Evolutionary conservation across 2,797 vertebrate species (phyloP), one percentile per base, ranked within the genome.

Genomic region (Sebastiscus albofasciatus): DNA sequence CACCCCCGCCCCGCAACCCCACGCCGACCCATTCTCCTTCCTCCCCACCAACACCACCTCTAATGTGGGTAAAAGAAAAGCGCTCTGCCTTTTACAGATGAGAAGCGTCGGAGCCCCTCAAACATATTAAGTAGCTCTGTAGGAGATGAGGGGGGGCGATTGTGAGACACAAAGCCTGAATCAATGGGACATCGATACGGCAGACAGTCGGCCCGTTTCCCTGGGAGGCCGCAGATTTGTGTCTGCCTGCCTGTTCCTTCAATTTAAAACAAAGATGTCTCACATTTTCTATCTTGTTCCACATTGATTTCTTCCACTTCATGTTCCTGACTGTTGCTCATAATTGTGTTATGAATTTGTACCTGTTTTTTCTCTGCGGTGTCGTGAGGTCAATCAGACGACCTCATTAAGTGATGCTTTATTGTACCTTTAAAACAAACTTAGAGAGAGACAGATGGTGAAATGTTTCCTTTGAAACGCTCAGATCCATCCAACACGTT

Each of bases 91-190:
- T 89, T 91, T 93, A 91, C 87, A 93, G 88, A 94, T 92, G 92
- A 92, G 92, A 92, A 76, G 82, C 77, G 62, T 68, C 67, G 67
- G 85, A 91, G 84, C 91, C 88, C 86, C 87, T 92, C 81, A 77
- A 84, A 92, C 92, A 93, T 95, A 95, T 95, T 94, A 94, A 95
- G 92, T 93, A 92, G 90, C 91, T 88, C 80, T 90, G 86, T 83
- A 83, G 90, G 89, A 93, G 90, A 92, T 90, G 88, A 84, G 89
- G 82, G 75, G 75, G 75, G 67, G 65, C 10, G 29, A 78, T 85
- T 84, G 89, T 93, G 87, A 89, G 93, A 94, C 87, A 87, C 83
- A 87, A 92, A 92, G 91, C 88, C 81, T 80, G 87, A 93, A 95
- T 96, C 94, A 93, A 93, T 95, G 91, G 82, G 92, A 93, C 91